Conservation (phyloP, 1,140 invertebrate species). For the Diorhabda elongata region DNA sequence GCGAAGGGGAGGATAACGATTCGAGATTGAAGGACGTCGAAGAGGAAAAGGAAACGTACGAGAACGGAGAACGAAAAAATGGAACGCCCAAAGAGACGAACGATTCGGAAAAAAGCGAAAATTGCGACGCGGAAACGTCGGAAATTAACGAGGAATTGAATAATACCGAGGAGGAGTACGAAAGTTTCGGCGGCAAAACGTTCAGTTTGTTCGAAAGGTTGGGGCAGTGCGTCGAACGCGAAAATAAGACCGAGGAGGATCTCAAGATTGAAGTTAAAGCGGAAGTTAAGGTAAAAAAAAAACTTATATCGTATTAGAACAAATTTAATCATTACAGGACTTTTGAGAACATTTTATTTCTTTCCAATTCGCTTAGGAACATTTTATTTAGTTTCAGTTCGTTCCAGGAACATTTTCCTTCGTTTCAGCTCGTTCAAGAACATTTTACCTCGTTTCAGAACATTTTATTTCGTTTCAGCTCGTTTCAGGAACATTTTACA, state of each 20-base stretch:
- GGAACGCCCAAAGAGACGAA: too few relatives aligned
- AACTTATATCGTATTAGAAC: too few relatives aligned
- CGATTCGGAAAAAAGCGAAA: slow-evolving; percentile 18
- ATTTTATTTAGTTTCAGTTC: too few relatives aligned
- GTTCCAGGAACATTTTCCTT: too few relatives aligned
- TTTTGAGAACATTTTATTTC: too few relatives aligned
- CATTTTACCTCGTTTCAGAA: too few relatives aligned
- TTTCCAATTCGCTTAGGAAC: too few relatives aligned
- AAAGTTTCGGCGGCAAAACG: slow-evolving; percentile 34
- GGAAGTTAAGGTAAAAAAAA: slow-evolving; percentile 41
- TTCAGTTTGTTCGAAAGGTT: slow-evolving; percentile 46
- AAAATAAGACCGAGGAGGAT: slow-evolving; percentile 50
- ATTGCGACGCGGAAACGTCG: neutral
- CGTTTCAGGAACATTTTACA: too few relatives aligned
- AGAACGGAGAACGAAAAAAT: slow-evolving; percentile 1
- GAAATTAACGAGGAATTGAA: neutral
- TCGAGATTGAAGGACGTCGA: slow-evolving; percentile 32
- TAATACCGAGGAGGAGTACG: neutral
- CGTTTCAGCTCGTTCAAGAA: too few relatives aligned
- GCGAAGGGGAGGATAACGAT: slow-evolving; percentile 23
- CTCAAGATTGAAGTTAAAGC: slow-evolving; percentile 52
- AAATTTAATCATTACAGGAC: too few relatives aligned
- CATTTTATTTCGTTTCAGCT: too few relatives aligned
- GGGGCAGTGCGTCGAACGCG: slow-evolving; percentile 47
- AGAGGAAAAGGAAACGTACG: slow-evolving; percentile 32